Base-by-base conservation (phyloP, 1,140 invertebrate genomes). In the Adoxophyes honmai region DNA sequence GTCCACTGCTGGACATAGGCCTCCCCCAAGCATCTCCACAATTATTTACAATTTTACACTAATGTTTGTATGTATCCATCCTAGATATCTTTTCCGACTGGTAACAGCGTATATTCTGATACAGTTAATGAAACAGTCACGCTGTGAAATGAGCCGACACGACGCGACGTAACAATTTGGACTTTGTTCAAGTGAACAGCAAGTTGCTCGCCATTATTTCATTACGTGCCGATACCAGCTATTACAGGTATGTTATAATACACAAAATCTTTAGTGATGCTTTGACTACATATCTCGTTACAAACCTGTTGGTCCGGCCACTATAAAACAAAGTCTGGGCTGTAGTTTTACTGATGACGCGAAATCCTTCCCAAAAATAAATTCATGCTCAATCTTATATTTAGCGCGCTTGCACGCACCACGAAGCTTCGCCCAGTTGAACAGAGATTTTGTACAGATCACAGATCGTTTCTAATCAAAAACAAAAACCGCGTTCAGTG, bases 331-430 rank as follows among this genome's bases (percentile, higher is more conserved):
- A 69, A 33, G 52, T 66, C 55, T 59, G 55, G 68, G 65, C 69
- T 68, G 66, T 63, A 74, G 62, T 75, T 77, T 72, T 66, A 74
- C 65, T 74, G 78, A 83, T 88, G 84, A 88, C 86, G 86, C 75
- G 74, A 79, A 86, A 81, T 77, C 70, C 69, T 70, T 62, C 74
- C 81, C 81, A 67, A 87, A 88, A 89, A 89, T 89, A 88, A 83
- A 86, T 84, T 70, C 74, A 86, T 74, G 86, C 87, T 84, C 82
- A 76, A 75, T 83, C 66, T 78, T 90, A 90, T 88, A 88, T 88
- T 90, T 90, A 90, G 87, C 77, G 70, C 81, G 71, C 70, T 74
- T 73, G 79, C 72, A 73, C 79, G 69, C 78, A 78, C 73, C 59
- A 64, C 66, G 70, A 66, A 68, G 66, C 64, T 70, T 62, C 75